Conservation (phyloP, 1,140 invertebrate species). For the Archivesica marissinica region DNA sequence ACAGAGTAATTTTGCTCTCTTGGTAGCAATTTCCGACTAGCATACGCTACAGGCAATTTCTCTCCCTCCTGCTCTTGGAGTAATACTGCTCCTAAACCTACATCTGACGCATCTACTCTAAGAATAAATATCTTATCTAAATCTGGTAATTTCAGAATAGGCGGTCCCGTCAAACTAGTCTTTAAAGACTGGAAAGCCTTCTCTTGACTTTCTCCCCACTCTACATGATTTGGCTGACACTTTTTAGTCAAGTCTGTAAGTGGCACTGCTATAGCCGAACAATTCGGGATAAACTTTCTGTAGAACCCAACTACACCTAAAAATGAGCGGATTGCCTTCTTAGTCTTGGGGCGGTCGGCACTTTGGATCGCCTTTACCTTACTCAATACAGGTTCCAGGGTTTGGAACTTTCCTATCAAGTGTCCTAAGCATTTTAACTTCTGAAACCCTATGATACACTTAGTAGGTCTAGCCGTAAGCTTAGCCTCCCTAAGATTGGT, state of each 20-base stretch:
- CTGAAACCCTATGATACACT: conserved; percentile 59
- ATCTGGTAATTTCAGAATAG: conserved; percentile 75
- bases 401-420: conserved; percentile 63
- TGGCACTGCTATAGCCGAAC: conserved; percentile 76
- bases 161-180: conserved; percentile 55
- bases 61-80: conserved; percentile 64
- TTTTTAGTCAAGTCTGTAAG: too few relatives aligned
- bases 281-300: conserved; percentile 81
- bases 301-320: conserved; percentile 61
- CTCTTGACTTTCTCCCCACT: conserved; percentile 62
- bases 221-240: conserved; percentile 50
- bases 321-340: conserved; percentile 68
- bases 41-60: conserved; percentile 64
- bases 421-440: conserved; percentile 67
- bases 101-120: conserved; percentile 58
- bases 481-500: conserved; percentile 39
- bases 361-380: conserved; percentile 81
- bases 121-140: conserved; percentile 77
- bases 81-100: conserved; percentile 68
- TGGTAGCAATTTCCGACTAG: conserved; percentile 44
- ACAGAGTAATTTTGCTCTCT: conserved; percentile 35
- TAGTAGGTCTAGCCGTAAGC: conserved; percentile 60
- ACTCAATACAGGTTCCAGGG: conserved; percentile 73
- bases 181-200: conserved; percentile 56
- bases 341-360: conserved; percentile 73